A percentile compares a stretch with the other conserved stretches of the same genome.
phyloP scores from a whole-genome alignment of 2,888 invertebrate species.

The Catocala nupta region DNA sequence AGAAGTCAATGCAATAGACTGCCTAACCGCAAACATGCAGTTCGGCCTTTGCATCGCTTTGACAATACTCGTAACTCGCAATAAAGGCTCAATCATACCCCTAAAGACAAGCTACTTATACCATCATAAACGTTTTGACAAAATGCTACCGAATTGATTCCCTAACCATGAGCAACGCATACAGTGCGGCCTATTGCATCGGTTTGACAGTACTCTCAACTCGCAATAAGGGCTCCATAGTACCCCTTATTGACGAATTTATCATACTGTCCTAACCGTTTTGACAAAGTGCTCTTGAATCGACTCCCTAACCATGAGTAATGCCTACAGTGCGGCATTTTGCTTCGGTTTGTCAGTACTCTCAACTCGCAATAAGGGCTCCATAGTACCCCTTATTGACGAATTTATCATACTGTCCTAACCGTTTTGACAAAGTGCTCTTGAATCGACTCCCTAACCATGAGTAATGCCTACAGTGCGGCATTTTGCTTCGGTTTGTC shows the following conservation, averaged over 20 bases:
- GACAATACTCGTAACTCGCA: no score
- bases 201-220: no score
- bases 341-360: no score
- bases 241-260: background rate
- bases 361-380: no score
- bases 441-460: no score
- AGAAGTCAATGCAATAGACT: background rate
- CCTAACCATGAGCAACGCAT: background rate
- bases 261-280: background rate
- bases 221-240: no score
- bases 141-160: background rate
- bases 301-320: background rate
- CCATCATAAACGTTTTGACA: background rate
- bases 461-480: no score
- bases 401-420: background rate
- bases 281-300: background rate
- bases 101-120: background rate
- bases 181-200: no score
- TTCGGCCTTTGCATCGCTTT: no score
- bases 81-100: no score
- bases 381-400: no score
- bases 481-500: no score
- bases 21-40: background rate
- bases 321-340: background rate
- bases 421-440: background rate